Evolutionary conservation across 2,797 vertebrate genomes (phyloP).

Genomic region (Balearica regulorum): DNA sequence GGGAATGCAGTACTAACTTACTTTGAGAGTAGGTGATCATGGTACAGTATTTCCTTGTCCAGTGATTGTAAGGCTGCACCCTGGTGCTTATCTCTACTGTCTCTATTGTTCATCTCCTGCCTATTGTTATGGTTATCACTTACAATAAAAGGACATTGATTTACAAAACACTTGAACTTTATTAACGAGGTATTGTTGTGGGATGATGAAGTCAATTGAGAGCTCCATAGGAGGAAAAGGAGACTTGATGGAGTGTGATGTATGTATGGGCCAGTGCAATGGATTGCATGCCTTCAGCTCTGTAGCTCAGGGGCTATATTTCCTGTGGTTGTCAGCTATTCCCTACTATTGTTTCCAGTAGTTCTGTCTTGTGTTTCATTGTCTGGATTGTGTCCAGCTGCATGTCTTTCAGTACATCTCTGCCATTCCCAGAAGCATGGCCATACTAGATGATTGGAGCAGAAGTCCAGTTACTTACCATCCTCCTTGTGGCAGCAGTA

Average conservation of each 20-base stretch:
- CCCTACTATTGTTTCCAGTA: neutral
- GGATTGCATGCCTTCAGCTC: neutral
- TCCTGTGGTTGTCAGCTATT: neutral
- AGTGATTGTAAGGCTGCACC: neutral
- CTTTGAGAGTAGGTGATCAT: neutral
- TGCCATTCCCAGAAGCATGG: neutral
- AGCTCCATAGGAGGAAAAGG: neutral
- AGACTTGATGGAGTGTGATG: neutral
- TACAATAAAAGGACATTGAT: constrained; percentile 19
- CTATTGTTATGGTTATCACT: constrained; percentile 40
- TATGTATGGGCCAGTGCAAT: neutral
- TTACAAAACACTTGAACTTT: constrained; percentile 19
- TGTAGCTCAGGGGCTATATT: neutral
- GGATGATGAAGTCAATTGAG: neutral
- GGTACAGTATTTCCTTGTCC: neutral
- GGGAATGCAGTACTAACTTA: neutral
- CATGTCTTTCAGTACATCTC: neutral
- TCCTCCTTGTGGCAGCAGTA: neutral
- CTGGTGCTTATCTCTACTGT: neutral
- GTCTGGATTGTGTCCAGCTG: neutral
- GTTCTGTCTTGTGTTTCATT: neutral
- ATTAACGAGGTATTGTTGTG: constrained; percentile 12
- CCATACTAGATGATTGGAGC: neutral
- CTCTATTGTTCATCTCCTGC: neutral
- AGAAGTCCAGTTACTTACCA: neutral